phyloP scores from a whole-genome alignment of 2,797 vertebrate species.

The Danionella dracula region DNA sequence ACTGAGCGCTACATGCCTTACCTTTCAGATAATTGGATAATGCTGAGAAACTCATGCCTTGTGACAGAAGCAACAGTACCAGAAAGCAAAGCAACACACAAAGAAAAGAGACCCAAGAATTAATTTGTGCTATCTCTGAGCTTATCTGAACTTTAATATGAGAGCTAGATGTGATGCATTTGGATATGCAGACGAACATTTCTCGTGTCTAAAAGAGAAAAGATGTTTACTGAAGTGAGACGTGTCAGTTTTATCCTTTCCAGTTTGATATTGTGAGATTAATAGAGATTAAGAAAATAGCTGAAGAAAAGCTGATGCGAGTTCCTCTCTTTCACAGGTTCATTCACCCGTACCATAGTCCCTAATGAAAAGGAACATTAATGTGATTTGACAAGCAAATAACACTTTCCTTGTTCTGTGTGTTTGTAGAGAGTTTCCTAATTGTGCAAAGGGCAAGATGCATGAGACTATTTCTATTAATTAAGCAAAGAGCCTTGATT shows the following conservation, averaged over 20 bases:
- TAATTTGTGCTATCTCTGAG: background rate
- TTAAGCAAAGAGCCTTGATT: conserved; percentile 30
- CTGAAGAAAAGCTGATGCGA: conserved; percentile 5
- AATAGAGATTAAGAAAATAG: conserved; percentile 8
- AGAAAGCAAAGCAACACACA: conserved; percentile 10
- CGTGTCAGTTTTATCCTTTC: conserved; percentile 15
- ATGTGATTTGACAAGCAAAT: background rate
- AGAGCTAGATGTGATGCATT: conserved; percentile 6
- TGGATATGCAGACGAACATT: conserved; percentile 23
- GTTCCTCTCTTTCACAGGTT: background rate
- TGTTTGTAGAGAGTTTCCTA: background rate
- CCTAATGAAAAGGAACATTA: background rate
- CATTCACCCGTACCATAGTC: background rate
- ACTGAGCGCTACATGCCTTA: background rate
- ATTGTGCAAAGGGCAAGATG: background rate
- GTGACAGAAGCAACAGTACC: background rate
- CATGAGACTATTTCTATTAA: conserved; percentile 17
- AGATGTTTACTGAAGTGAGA: conserved; percentile 19
- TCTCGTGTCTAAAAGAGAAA: background rate
- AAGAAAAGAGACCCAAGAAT: background rate
- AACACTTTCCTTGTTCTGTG: background rate
- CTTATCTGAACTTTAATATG: conserved; percentile 3
- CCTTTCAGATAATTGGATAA: conserved; percentile 6
- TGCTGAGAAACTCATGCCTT: background rate
- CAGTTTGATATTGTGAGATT: conserved; percentile 3